Conservation (phyloP, 2,113 vertebrate species). For the Caloenas nicobarica region DNA sequence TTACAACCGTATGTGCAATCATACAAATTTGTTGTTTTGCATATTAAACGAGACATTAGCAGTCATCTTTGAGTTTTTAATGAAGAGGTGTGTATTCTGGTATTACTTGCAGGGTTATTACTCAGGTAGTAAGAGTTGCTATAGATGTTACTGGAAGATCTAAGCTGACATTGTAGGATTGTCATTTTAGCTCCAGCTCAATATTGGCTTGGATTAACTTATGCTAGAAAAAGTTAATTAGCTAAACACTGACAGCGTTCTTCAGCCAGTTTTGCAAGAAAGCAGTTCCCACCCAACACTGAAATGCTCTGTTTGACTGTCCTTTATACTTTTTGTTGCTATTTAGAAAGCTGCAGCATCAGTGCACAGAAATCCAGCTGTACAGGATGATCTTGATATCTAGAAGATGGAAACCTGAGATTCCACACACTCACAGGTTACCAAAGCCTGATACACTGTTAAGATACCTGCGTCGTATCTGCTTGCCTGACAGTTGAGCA, state of each 20-base stretch:
- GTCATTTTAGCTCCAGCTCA: not conserved
- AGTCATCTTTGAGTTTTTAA: not conserved
- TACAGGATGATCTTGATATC: not conserved
- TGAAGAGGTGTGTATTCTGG: conserved; percentile 8
- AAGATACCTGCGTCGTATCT: not conserved
- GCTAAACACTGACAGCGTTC: not conserved
- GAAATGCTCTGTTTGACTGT: not conserved
- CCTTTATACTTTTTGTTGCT: not conserved
- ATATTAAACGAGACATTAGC: not conserved
- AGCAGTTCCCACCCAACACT: not conserved
- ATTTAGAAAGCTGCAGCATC: not conserved
- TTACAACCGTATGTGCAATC: not conserved
- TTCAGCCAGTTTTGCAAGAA: conserved; percentile 27
- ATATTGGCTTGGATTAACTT: not conserved
- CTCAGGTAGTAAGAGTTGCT: not conserved
- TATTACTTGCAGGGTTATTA: not conserved
- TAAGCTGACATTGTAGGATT: not conserved
- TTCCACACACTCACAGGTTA: not conserved
- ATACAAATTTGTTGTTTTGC: conserved; percentile 16
- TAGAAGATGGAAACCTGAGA: not conserved
- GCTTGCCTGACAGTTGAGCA: not conserved
- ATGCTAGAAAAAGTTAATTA: conserved; percentile 7
- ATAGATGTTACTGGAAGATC: not conserved
- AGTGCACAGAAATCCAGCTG: not conserved
- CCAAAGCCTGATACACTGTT: not conserved